Base-by-base conservation (phyloP, 2,797 vertebrate genomes). In the Aeoliscus strigatus region DNA sequence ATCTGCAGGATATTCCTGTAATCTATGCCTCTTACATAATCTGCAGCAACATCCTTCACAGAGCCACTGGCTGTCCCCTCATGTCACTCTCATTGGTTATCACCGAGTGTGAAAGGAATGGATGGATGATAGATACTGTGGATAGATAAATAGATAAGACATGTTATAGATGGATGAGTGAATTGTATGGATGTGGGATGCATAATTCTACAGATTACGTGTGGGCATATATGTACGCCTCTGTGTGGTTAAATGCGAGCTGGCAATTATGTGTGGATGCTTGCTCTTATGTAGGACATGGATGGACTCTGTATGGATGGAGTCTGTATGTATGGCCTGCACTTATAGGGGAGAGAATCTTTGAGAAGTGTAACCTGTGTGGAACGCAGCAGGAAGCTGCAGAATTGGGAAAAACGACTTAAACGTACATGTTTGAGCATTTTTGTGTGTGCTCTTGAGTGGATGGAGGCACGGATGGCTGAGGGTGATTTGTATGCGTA, bases 11-110 rank as follows among this genome's bases (percentile, higher is more conserved):
- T 83, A 79, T 81, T 85, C 77, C 61, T 75, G 85, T 86, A 76
- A 83, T 83, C 83, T 66, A 78, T 79, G 67, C 61, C 66, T 66
- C 40, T 89, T 88, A 86, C 57, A 54, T 80, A 89, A 89, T 79
- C 81, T 72, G 28, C 50, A 62, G 65, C 80, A 85, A 67, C 73
- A 52, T 58, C 55, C 35, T 73, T 70, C 41, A 51, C 57, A 45
- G 80, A 79, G 70, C 63, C 73, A 66, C 68, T 66, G 80, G 58
- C 81, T 88, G 80, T 82, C 75, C 83, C 74, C 64, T 84, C 75
- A 66, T 69, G 75, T 84, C 79, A 61, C 60, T 60, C 58, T 51
- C 70, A 43, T 48, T 56, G 73, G 79, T 83, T 76, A 84, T 84
- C 80, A 85, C 74, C 83, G 35, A 48, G 63, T 49, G 36, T 31